phyloP scores from a whole-genome alignment of 1,140 invertebrate genomes.

The Pseudobourletiella spinata region DNA sequence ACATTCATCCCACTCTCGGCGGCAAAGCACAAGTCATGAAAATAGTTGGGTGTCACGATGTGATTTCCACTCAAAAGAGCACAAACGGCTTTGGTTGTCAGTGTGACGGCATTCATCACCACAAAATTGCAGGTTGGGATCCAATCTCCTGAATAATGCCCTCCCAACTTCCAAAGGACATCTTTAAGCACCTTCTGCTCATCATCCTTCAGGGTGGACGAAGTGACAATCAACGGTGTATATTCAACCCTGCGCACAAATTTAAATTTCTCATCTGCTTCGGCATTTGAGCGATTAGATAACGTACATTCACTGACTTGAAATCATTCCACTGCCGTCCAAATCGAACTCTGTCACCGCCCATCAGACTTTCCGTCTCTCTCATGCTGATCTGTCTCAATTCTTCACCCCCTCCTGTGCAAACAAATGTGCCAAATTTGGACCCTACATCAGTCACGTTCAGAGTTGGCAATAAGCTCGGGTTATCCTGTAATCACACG shows the following conservation, averaged over 20 bases:
- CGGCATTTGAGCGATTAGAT: no score
- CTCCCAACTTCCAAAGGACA: slow-evolving; percentile 39
- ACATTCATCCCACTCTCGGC: slow-evolving; percentile 39
- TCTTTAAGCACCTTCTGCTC: slow-evolving; percentile 32
- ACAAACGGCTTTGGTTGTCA: slow-evolving; percentile 51
- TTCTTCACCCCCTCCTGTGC: slow-evolving; percentile 33
- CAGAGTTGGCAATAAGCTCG: slow-evolving; percentile 37
- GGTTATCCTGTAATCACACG: slow-evolving; percentile 37
- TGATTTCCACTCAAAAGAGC: slow-evolving; percentile 52
- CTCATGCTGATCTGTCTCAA: slow-evolving; percentile 27
- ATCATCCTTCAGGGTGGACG: slow-evolving; percentile 38
- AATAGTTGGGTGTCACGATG: slow-evolving; percentile 54
- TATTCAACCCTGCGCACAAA: slow-evolving; percentile 38
- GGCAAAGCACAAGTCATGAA: slow-evolving; percentile 46
- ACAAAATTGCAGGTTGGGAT: slow-evolving; percentile 49
- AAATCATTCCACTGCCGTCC: slow-evolving; percentile 42
- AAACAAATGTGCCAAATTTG: slow-evolving; percentile 37
- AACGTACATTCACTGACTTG: slow-evolving; percentile 36
- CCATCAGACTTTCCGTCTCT: slow-evolving; percentile 36
- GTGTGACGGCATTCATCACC: slow-evolving; percentile 54
- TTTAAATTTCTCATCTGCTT: no score
- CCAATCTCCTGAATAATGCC: slow-evolving; percentile 43
- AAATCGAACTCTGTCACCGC: slow-evolving; percentile 42
- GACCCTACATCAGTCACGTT: slow-evolving; percentile 41
- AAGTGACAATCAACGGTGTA: slow-evolving; percentile 36